Evolutionary conservation across 1,140 invertebrate species (phyloP).

Genomic region (Lepeophtheirus salmonis): DNA sequence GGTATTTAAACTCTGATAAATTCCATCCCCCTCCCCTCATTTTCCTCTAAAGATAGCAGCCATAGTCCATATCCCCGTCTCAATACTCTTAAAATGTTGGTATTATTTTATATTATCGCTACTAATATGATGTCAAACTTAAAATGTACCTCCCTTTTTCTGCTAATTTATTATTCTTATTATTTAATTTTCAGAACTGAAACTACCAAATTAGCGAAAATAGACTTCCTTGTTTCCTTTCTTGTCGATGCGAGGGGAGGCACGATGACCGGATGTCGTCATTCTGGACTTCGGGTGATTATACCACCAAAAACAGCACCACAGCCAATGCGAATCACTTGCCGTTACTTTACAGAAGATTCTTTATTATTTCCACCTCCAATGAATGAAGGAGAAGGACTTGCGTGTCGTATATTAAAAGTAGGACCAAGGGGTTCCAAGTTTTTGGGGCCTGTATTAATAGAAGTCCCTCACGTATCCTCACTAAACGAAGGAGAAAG

Average conservation of each 20-base stretch:
- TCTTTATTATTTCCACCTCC: conserved; percentile 87
- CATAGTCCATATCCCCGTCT: too few species aligned
- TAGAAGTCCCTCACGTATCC: conserved; percentile 67
- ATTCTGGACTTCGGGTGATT: conserved; percentile 82
- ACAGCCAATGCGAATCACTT: conserved; percentile 86
- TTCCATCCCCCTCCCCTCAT: too few species aligned
- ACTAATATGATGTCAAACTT: too few species aligned
- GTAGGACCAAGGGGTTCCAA: conserved; percentile 89
- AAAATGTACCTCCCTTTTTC: too few species aligned
- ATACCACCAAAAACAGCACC: conserved; percentile 87
- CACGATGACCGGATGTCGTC: conserved; percentile 90
- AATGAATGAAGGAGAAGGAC: conserved; percentile 88
- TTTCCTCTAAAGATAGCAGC: too few species aligned
- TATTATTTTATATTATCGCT: too few species aligned
- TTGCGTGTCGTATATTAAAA: conserved; percentile 85
- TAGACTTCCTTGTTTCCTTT: conserved; percentile 82
- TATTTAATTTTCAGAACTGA: neutral
- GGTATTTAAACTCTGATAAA: too few species aligned
- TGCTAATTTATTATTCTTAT: too few species aligned
- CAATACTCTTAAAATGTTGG: too few species aligned
- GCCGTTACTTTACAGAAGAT: conserved; percentile 67
- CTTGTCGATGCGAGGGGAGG: conserved; percentile 95
- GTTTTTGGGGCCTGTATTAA: conserved; percentile 53
- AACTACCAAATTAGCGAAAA: neutral
- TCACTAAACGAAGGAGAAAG: conserved; percentile 84